Evolutionary conservation across 2,888 invertebrate genomes (phyloP).

Genomic region (Isotomurus palustris): DNA sequence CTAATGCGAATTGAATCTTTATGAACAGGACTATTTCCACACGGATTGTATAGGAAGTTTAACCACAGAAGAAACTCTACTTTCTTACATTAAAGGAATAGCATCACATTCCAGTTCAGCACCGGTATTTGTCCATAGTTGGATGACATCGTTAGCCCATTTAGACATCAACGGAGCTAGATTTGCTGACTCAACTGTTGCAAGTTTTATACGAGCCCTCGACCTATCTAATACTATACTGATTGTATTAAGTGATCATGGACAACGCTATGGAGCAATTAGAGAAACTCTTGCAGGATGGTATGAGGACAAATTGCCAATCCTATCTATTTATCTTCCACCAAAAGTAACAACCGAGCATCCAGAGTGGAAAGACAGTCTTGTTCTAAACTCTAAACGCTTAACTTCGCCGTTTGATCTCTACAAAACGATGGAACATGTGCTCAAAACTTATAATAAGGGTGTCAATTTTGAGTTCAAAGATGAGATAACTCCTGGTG

Average conservation of each 20-base stretch:
- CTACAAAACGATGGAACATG: constrained; percentile 20
- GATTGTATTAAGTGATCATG: constrained; percentile 24
- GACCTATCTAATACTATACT: constrained; percentile 16
- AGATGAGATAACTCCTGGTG: neutral
- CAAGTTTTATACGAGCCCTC: constrained; percentile 6
- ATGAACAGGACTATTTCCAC: constrained; percentile 10
- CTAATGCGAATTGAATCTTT: neutral
- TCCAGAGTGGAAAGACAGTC: constrained; percentile 8
- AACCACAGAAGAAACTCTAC: constrained; percentile 11
- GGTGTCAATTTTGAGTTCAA: neutral
- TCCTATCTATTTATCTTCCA: constrained; percentile 19
- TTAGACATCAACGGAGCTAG: constrained; percentile 9
- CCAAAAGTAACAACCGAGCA: neutral
- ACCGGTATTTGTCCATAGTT: constrained; percentile 23
- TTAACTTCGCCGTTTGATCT: constrained; percentile 26
- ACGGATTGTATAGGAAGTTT: constrained; percentile 20
- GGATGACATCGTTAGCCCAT: constrained; percentile 16
- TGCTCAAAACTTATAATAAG: constrained; percentile 1
- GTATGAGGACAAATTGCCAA: constrained; percentile 32
- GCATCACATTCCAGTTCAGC: neutral
- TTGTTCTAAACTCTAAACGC: constrained; percentile 10
- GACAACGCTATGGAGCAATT: constrained; percentile 14
- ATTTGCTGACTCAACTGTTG: constrained; percentile 10
- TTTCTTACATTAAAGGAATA: constrained; percentile 16
- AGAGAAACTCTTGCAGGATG: constrained; percentile 22